Evolutionary conservation across 2,888 invertebrate genomes (phyloP).

Genomic region (Drosophila paracracens): DNA sequence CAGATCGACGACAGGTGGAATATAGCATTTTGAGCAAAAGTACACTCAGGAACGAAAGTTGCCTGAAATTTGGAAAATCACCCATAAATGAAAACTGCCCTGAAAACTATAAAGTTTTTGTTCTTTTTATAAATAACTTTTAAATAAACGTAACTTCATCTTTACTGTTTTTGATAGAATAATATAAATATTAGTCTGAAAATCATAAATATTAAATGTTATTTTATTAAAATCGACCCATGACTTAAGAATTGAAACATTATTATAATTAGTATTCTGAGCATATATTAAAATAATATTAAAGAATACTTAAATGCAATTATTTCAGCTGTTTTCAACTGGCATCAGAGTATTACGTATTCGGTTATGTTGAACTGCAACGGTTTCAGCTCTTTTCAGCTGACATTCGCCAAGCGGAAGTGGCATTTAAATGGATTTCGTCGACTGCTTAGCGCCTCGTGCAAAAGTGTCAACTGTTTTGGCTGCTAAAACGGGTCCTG

Average conservation of each 20-base stretch:
- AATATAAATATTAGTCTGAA: background rate
- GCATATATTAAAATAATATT: background rate
- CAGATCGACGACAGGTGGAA: background rate
- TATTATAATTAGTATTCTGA: no score
- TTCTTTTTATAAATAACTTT: background rate
- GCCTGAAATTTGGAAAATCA: background rate
- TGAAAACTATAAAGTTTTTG: no score
- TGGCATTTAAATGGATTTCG: conserved; percentile 76
- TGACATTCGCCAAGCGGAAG: conserved; percentile 56
- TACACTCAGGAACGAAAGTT: background rate
- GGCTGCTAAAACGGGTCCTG: conserved; percentile 27
- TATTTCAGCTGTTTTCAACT: background rate
- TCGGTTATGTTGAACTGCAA: background rate
- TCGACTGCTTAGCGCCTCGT: conserved; percentile 44
- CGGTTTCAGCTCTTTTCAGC: conserved; percentile 2
- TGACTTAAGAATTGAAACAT: background rate
- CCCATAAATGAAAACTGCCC: background rate
- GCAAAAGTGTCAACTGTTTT: conserved; percentile 53
- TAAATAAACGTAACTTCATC: background rate
- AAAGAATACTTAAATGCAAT: background rate
- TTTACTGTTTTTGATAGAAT: background rate
- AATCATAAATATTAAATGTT: background rate
- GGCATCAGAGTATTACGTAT: background rate
- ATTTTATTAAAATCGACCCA: no score
- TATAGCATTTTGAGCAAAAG: background rate